Evolutionary conservation across 2,797 vertebrate genomes (phyloP).

Genomic region (Fundulus diaphanus): DNA sequence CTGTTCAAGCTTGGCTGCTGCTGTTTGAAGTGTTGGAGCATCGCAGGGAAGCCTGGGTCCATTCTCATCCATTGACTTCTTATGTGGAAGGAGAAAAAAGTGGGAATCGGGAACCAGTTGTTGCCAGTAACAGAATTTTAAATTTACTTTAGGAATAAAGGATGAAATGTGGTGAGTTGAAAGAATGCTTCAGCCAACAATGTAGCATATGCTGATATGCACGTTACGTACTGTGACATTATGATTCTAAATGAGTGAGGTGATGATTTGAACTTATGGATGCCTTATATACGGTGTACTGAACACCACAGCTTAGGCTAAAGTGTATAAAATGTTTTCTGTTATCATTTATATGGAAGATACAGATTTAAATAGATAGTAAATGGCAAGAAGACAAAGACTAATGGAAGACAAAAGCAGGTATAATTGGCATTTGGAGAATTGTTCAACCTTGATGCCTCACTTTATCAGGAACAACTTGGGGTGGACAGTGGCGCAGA

Average conservation of each 20-base stretch:
- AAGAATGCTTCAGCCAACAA: background rate
- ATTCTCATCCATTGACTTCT: slow-evolving; percentile 57
- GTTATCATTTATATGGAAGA: background rate
- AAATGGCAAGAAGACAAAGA: too few relatives aligned
- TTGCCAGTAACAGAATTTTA: slow-evolving; percentile 24
- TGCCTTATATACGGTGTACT: background rate
- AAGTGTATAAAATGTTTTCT: too few relatives aligned
- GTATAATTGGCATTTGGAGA: too few relatives aligned
- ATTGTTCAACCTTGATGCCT: too few relatives aligned
- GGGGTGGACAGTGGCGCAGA: too few relatives aligned
- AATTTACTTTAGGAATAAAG: slow-evolving; percentile 5
- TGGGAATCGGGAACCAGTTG: slow-evolving; percentile 16
- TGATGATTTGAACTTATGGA: background rate
- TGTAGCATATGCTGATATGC: background rate
- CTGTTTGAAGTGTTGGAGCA: slow-evolving; percentile 74
- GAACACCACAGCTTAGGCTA: background rate
- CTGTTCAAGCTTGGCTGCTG: slow-evolving; percentile 69
- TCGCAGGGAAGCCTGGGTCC: slow-evolving; percentile 39
- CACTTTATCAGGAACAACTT: too few relatives aligned
- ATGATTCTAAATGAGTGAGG: too few relatives aligned
- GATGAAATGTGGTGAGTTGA: background rate
- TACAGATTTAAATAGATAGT: background rate
- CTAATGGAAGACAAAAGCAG: background rate
- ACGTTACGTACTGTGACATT: too few relatives aligned
- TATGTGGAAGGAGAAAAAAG: background rate